These are phyloP conservation scores for Nematostella vectensis DNA, from an alignment of 92 coral and sea anemone genomes.

Conservation along the genomic window DNA sequence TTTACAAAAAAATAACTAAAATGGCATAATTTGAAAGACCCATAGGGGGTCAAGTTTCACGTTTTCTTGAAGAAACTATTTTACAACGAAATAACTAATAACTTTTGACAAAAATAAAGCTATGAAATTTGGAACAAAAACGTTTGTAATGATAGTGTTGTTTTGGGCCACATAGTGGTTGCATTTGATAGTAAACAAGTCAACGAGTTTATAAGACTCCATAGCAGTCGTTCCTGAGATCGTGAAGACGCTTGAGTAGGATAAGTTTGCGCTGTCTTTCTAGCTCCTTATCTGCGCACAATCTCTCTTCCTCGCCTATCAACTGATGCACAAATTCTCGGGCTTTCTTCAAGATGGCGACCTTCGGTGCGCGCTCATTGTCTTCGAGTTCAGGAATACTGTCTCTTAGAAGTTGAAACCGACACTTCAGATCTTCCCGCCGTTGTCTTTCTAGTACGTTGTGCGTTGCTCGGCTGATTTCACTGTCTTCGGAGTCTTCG, in stretches of 20 bases:
- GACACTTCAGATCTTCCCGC: constrained; percentile 89
- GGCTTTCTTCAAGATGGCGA: constrained; percentile 86
- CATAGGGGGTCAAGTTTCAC: constrained; percentile 18
- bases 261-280: constrained; percentile 87
- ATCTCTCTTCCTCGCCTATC: constrained; percentile 72
- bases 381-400: constrained; percentile 93
- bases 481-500: constrained; percentile 96
- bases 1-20: constrained; percentile 13
- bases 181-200: not conserved
- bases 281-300: constrained; percentile 87
- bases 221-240: constrained; percentile 61
- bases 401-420: constrained; percentile 86
- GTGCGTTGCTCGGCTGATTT: constrained; percentile 95
- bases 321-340: constrained; percentile 86
- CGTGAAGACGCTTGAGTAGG: constrained; percentile 62
- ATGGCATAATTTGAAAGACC: constrained; percentile 16
- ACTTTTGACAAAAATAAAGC: not conserved
- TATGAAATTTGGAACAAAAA: not conserved
- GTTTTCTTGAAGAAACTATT: constrained; percentile 1
- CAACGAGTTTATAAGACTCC: constrained; percentile 36
- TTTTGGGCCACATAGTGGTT: not conserved
- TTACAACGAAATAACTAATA: too few species aligned
- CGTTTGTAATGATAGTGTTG: not conserved
- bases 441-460: constrained; percentile 89
- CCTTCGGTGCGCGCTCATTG: constrained; percentile 96